phyloP scores from a whole-genome alignment of 1,140 invertebrate species.

The Anastrepha obliqua region DNA sequence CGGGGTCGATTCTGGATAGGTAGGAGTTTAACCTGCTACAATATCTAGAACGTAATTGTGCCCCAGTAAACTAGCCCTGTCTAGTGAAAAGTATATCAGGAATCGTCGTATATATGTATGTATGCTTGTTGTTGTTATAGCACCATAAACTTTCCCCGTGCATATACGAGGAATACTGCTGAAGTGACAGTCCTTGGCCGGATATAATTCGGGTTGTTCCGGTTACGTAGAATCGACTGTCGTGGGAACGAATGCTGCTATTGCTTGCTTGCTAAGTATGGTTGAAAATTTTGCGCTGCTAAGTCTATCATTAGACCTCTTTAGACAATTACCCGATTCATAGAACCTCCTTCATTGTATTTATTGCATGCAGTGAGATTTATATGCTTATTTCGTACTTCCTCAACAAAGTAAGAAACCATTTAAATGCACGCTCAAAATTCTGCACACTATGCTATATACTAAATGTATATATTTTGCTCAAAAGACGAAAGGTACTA shows the following conservation, averaged over 20 bases:
- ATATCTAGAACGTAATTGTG: too few species aligned
- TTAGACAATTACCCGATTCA: conserved; percentile 91
- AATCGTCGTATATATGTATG: too few species aligned
- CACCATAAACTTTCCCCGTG: too few species aligned
- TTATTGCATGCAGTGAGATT: conserved; percentile 89
- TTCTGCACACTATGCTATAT: neutral
- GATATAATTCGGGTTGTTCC: too few species aligned
- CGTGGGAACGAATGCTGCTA: conserved; percentile 75
- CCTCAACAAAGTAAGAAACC: conserved; percentile 74
- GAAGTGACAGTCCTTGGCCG: too few species aligned
- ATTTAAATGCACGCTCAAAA: conserved; percentile 16
- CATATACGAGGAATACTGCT: too few species aligned
- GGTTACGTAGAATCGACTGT: too few species aligned
- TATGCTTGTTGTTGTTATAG: too few species aligned
- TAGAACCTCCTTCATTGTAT: conserved; percentile 92
- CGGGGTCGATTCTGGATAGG: too few species aligned
- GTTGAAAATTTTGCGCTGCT: conserved; percentile 90
- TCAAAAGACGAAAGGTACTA: neutral
- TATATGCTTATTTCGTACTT: conserved; percentile 91
- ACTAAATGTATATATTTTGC: neutral
- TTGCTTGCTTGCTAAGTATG: conserved; percentile 84
- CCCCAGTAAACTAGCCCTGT: too few species aligned
- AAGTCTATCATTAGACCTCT: conserved; percentile 89
- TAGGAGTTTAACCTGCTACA: too few species aligned
- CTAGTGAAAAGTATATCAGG: too few species aligned